These are phyloP conservation scores for Hydropsyche betteni DNA, from an alignment of 2,888 invertebrate genomes.

Conservation along the genomic window DNA sequence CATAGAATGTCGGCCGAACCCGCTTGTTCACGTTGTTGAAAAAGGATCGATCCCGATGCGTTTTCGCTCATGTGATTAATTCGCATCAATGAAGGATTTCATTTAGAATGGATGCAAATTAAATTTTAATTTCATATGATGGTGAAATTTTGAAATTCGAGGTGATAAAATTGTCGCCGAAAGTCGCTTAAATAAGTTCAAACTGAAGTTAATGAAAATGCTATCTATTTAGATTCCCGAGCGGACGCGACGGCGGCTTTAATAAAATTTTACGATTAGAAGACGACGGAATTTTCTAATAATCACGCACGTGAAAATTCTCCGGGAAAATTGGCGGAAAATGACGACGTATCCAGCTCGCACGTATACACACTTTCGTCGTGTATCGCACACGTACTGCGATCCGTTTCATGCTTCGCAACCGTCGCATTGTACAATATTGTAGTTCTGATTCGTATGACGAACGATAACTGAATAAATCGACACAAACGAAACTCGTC, in stretches of 20 bases:
- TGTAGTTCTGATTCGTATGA: too few species aligned
- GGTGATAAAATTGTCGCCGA: too few species aligned
- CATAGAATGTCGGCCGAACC: neutral
- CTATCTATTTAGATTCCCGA: slow-evolving; percentile 33
- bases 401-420: neutral
- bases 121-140: too few species aligned
- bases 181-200: neutral
- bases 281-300: slow-evolving; percentile 40
- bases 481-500: too few species aligned
- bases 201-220: slow-evolving; percentile 21
- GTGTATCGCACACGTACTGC: neutral
- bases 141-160: too few species aligned
- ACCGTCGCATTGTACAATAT: too few species aligned
- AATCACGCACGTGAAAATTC: slow-evolving; percentile 28
- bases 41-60: neutral
- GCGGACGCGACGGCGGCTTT: neutral
- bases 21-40: neutral
- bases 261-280: slow-evolving; percentile 46
- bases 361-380: neutral
- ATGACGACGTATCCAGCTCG: slow-evolving; percentile 6
- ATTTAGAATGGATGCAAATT: neutral
- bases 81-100: neutral
- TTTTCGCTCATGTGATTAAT: slow-evolving; percentile 11
- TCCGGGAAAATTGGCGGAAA: slow-evolving; percentile 17
- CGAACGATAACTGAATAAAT: too few species aligned